Percentiles rank a stretch among this genome's conserved stretches.
Evolutionary conservation across 2,113 vertebrate species (phyloP).

Genomic region (Sander vitreus): DNA sequence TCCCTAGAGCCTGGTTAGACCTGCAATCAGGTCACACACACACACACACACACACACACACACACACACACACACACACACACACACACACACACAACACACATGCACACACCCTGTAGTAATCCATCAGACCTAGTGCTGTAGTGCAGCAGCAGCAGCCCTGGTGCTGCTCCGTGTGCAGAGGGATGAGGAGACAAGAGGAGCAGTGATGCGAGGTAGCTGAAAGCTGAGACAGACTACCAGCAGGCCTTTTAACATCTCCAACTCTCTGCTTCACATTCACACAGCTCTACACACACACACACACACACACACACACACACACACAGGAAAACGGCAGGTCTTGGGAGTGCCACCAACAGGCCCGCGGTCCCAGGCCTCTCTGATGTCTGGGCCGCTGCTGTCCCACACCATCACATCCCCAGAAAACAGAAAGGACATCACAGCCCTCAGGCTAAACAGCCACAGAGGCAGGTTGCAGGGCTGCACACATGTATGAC

Average conservation of each 20-base stretch:
- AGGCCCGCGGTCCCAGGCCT: constrained; percentile 18
- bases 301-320: neutral
- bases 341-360: constrained; percentile 17
- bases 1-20: constrained; percentile 49
- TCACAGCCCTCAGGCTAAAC: constrained; percentile 19
- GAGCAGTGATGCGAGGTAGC: constrained; percentile 14
- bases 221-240: constrained; percentile 10
- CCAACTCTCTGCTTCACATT: neutral
- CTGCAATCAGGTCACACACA: constrained; percentile 1
- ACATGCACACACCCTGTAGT: constrained; percentile 15
- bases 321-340: constrained; percentile 1
- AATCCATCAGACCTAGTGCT: constrained; percentile 48
- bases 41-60: constrained; percentile 24
- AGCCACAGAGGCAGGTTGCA: constrained; percentile 20
- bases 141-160: constrained; percentile 7
- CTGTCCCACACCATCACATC: constrained; percentile 44
- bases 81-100: constrained; percentile 28
- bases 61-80: constrained; percentile 21
- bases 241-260: constrained; percentile 7
- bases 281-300: neutral
- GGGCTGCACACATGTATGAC: constrained; percentile 18
- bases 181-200: neutral
- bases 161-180: constrained; percentile 8
- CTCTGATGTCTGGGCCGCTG: constrained; percentile 20
- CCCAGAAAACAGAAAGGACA: constrained; percentile 35